A percentile compares a stretch with the other conserved stretches of the same genome.
These are phyloP conservation scores for Falcaria lacertinaria DNA, from an alignment of 2,888 invertebrate species.

Conservation along the genomic window DNA sequence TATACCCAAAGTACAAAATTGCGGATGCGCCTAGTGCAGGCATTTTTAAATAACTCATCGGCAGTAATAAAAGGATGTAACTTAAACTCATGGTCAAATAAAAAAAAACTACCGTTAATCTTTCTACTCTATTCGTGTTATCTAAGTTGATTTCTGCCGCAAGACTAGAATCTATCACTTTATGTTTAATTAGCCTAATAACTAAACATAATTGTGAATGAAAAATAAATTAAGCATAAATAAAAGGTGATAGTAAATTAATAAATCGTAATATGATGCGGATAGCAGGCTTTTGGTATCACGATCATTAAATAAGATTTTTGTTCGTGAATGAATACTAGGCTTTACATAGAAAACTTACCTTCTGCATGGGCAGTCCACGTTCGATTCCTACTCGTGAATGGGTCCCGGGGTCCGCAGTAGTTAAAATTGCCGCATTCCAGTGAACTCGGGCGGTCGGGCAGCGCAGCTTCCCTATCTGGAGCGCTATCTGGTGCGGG, in stretches of 20 bases:
- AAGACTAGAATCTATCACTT: background rate
- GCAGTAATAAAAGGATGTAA: conserved; percentile 1
- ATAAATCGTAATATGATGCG: background rate
- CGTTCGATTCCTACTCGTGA: conserved; percentile 64
- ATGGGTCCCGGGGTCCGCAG: conserved; percentile 72
- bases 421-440: conserved; percentile 80
- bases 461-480: conserved; percentile 72
- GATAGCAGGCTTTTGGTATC: background rate
- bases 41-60: no score
- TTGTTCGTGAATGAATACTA: background rate
- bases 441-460: conserved; percentile 71
- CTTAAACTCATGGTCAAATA: conserved; percentile 5
- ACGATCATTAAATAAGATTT: background rate
- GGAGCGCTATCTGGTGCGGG: conserved; percentile 56
- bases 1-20: background rate
- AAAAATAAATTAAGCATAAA: no score
- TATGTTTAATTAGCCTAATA: no score
- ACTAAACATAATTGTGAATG: no score
- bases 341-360: conserved; percentile 27
- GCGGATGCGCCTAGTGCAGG: background rate
- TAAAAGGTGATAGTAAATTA: background rate
- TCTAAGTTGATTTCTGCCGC: background rate
- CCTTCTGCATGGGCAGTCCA: conserved; percentile 52
- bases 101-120: background rate
- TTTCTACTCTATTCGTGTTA: background rate